phyloP scores from a whole-genome alignment of 2,888 invertebrate species.

The Epirrita christyi region DNA sequence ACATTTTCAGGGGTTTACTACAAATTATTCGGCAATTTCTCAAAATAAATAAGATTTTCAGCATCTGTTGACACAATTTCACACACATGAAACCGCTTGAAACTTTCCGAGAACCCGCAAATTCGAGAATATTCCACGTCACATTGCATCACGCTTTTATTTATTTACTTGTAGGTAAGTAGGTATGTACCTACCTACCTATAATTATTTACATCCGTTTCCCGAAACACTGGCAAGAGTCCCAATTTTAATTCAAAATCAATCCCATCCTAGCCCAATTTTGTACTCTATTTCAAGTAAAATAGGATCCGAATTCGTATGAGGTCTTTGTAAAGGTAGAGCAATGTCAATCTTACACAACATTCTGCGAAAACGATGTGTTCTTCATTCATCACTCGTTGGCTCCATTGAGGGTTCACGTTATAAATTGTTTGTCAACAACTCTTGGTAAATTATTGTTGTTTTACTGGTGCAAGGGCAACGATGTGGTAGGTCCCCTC shows the following conservation, averaged over 20 bases:
- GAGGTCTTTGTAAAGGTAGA: slow-evolving; percentile 16
- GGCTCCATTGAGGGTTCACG: slow-evolving; percentile 23
- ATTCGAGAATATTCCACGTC: slow-evolving; percentile 52
- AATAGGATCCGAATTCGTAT: slow-evolving; percentile 18
- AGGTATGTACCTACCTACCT: too few relatives aligned
- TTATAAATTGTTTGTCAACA: slow-evolving; percentile 22
- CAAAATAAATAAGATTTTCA: too few relatives aligned
- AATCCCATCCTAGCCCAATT: slow-evolving; percentile 9
- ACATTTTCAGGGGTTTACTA: too few relatives aligned
- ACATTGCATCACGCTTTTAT: slow-evolving; percentile 64
- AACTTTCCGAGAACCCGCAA: slow-evolving; percentile 9
- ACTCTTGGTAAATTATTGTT: background rate
- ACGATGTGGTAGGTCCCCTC: background rate
- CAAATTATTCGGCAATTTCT: too few relatives aligned
- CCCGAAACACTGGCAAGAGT: slow-evolving; percentile 60
- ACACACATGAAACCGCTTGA: background rate
- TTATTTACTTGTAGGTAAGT: slow-evolving; percentile 39
- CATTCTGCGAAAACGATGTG: slow-evolving; percentile 28
- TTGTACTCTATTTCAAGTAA: slow-evolving; percentile 17
- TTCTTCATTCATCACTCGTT: slow-evolving; percentile 39
- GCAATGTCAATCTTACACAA: slow-evolving; percentile 34
- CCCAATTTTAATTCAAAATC: slow-evolving; percentile 49
- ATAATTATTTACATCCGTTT: slow-evolving; percentile 48
- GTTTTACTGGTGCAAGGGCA: background rate
- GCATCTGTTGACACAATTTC: too few relatives aligned